Conservation (phyloP, 2,888 invertebrate genomes). For the Scaptomyza caliginosa region DNA sequence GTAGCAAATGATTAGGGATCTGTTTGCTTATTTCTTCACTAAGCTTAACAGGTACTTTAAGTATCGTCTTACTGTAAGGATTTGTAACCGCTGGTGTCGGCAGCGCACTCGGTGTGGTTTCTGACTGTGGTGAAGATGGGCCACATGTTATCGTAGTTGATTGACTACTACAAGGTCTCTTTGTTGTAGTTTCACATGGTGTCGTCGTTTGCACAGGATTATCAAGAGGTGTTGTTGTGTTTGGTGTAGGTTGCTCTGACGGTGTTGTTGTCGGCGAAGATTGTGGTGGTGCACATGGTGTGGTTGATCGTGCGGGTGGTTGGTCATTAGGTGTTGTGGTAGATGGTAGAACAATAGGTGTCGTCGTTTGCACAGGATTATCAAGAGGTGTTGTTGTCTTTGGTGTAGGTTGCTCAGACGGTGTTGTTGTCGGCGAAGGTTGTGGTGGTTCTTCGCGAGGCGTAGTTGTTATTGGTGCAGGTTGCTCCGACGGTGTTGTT, state of each 20-base stretch:
- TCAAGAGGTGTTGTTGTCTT: slow-evolving; percentile 1
- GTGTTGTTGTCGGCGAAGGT: too few species aligned
- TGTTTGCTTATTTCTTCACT: background rate
- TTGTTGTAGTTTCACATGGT: background rate
- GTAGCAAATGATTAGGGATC: background rate
- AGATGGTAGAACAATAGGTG: too few species aligned
- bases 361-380: background rate
- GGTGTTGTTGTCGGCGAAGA: slow-evolving; percentile 13
- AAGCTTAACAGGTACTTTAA: background rate
- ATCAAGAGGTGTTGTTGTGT: background rate
- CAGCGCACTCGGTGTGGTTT: background rate
- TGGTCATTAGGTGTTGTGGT: background rate
- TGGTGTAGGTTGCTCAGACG: background rate
- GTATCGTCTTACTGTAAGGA: background rate
- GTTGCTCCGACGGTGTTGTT: slow-evolving; percentile 1
- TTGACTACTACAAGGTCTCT: background rate
- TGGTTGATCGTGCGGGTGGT: background rate
- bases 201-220: background rate
- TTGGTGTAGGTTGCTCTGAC: background rate
- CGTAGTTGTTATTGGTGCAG: slow-evolving; percentile 6
- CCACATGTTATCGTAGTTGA: slow-evolving; percentile 1
- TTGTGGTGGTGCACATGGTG: background rate
- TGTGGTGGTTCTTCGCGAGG: background rate
- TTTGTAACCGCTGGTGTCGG: background rate
- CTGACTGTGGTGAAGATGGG: background rate